These are phyloP conservation scores for Cataglyphis cursor DNA, from an alignment of 2,888 invertebrate genomes.

Conservation along the genomic window DNA sequence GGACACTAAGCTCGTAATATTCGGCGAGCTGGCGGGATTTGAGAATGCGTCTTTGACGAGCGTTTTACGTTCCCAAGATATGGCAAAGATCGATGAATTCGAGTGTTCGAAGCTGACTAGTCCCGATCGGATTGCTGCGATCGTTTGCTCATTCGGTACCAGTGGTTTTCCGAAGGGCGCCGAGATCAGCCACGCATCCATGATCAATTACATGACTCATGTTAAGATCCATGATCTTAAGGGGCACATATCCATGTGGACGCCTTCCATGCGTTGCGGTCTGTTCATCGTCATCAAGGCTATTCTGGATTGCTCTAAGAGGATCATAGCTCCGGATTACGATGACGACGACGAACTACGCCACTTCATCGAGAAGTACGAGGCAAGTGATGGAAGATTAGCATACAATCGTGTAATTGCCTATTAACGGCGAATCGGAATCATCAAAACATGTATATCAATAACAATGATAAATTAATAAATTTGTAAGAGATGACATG, in stretches of 20 bases:
- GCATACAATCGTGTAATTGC: neutral
- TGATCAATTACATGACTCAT: conserved; percentile 61
- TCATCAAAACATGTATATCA: neutral
- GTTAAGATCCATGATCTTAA: conserved; percentile 41
- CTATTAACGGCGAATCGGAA: neutral
- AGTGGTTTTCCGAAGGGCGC: conserved; percentile 76
- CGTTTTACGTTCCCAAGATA: conserved; percentile 68
- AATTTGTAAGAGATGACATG: neutral
- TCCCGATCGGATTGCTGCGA: conserved; percentile 62
- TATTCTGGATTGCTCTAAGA: conserved; percentile 51
- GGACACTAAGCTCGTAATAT: conserved; percentile 69
- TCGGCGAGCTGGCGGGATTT: conserved; percentile 69
- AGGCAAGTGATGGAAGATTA: conserved; percentile 52
- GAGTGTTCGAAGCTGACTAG: conserved; percentile 61
- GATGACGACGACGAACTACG: conserved; percentile 58
- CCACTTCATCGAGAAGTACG: conserved; percentile 69
- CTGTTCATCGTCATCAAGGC: conserved; percentile 53
- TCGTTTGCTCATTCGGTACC: conserved; percentile 76
- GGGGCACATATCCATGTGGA: conserved; percentile 62
- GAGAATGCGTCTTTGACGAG: conserved; percentile 58
- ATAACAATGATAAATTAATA: neutral
- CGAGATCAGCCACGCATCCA: conserved; percentile 64
- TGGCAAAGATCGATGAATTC: conserved; percentile 65
- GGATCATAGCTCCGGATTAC: conserved; percentile 67
- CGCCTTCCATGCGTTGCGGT: conserved; percentile 67